Base-by-base conservation (phyloP, 2,888 invertebrate genomes). In the Metopia argyrocephala region DNA sequence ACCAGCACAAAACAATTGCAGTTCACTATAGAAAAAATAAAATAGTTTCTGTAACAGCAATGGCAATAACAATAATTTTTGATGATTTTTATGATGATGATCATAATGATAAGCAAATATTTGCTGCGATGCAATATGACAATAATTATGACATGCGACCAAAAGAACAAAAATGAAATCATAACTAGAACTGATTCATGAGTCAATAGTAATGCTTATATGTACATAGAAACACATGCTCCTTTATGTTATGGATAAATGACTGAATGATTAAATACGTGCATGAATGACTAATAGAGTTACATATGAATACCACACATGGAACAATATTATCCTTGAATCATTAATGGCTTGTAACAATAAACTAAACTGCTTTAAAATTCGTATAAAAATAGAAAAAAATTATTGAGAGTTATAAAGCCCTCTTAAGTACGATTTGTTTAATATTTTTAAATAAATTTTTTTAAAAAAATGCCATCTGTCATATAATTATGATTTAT, bases 31-130 rank as follows among this genome's bases (percentile, higher is more conserved):
- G 15, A 23, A 15, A 28, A 7, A 64, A n/a, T n/a, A n/a, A n/a
- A n/a, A n/a, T n/a, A n/a, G n/a, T n/a, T n/a, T n/a, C 50, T 57
- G 69, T 54, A 73, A 65, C 68, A 73, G 46, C 64, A 38, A 62
- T 52, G 25, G 45, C 20, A 31, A 56, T 20, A 1, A 46, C 48
- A 28, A 57, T 21, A 27, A 62, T 38, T 38, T 38, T 38, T 46
- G 23, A 61, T 45, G 25, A n/a, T 27, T 28, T 46, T 62, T 45
- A 23, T 15, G 15, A 31, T 23, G 38, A 20, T 64, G 9, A 20
- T 64, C 15, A 48, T n/a, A 45, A 50, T 73, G 31, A 28, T 59
- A 69, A 54, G 18, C 23, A 70, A 18, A 61, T 38, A 38, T 66
- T 45, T 76, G 23, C 21, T 52, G 28, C 38, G 68, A 57, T 61